Evolutionary conservation across 2,888 invertebrate genomes (phyloP).

Genomic region (Drosophila sordidula): DNA sequence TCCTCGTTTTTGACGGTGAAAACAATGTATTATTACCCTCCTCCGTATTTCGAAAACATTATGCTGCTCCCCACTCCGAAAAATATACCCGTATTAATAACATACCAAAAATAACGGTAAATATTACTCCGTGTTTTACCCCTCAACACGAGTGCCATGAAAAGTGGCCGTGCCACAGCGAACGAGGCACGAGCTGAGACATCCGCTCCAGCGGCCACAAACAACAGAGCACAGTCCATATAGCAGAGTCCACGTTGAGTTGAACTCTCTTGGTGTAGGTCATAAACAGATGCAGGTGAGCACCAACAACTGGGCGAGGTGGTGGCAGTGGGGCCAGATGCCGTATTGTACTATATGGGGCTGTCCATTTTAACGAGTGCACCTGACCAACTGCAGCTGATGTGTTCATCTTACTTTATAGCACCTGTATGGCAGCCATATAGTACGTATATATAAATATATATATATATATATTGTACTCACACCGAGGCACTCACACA

Average conservation of each 20-base stretch:
- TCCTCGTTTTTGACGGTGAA: too few relatives aligned
- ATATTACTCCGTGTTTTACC: slow-evolving; percentile 11
- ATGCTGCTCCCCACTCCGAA: not conserved
- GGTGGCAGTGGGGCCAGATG: too few relatives aligned
- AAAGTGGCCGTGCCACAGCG: slow-evolving; percentile 21
- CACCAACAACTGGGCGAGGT: slow-evolving; percentile 35
- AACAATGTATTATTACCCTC: not conserved
- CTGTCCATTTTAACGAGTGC: slow-evolving; percentile 62
- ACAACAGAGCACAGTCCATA: slow-evolving; percentile 14
- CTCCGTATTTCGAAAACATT: slow-evolving; percentile 16
- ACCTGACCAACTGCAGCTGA: slow-evolving; percentile 73
- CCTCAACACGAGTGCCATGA: slow-evolving; percentile 11
- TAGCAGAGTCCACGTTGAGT: slow-evolving; percentile 9
- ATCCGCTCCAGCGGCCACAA: slow-evolving; percentile 33
- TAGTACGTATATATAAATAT: slow-evolving; percentile 28
- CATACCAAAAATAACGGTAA: slow-evolving; percentile 5
- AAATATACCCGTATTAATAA: slow-evolving; percentile 10
- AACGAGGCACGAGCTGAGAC: slow-evolving; percentile 11
- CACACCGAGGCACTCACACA: slow-evolving; percentile 5
- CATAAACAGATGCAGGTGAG: slow-evolving; percentile 73
- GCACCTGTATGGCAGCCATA: slow-evolving; percentile 22
- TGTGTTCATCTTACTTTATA: slow-evolving; percentile 61
- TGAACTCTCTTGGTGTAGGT: slow-evolving; percentile 74
- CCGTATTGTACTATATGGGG: slow-evolving; percentile 16
- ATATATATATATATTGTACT: slow-evolving; percentile 25